Evolutionary conservation across 2,888 invertebrate genomes (phyloP).

Genomic region (Nymphalis urticae): DNA sequence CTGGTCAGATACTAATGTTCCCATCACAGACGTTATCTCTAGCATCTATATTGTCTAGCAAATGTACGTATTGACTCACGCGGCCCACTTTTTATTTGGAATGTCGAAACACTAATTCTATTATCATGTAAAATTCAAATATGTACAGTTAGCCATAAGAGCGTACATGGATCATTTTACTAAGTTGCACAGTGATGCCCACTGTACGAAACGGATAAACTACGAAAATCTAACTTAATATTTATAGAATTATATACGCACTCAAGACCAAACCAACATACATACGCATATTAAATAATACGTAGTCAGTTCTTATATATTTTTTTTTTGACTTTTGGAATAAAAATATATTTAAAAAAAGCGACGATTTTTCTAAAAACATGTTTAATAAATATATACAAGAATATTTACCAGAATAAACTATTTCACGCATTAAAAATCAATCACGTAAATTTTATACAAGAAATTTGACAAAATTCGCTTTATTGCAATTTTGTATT

Average conservation of each 20-base stretch:
- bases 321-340: too few relatives aligned
- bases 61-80: constrained; percentile 30
- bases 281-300: too few relatives aligned
- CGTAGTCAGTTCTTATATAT: too few relatives aligned
- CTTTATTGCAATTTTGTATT: background rate
- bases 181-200: too few relatives aligned
- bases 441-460: background rate
- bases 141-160: background rate
- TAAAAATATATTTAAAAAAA: too few relatives aligned
- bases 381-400: too few relatives aligned
- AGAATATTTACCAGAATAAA: too few relatives aligned
- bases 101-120: constrained; percentile 26
- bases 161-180: background rate
- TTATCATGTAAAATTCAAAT: constrained; percentile 10
- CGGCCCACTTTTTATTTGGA: constrained; percentile 30
- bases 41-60: constrained; percentile 34
- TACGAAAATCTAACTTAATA: too few relatives aligned
- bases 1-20: constrained; percentile 26
- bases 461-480: background rate
- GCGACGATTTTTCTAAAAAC: too few relatives aligned
- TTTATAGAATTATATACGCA: too few relatives aligned
- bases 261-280: too few relatives aligned
- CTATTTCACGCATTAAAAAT: background rate
- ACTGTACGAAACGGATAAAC: too few relatives aligned
- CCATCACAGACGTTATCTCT: constrained; percentile 22